Conservation (phyloP, 1,140 invertebrate genomes). For the Drosophila melanica region DNA sequence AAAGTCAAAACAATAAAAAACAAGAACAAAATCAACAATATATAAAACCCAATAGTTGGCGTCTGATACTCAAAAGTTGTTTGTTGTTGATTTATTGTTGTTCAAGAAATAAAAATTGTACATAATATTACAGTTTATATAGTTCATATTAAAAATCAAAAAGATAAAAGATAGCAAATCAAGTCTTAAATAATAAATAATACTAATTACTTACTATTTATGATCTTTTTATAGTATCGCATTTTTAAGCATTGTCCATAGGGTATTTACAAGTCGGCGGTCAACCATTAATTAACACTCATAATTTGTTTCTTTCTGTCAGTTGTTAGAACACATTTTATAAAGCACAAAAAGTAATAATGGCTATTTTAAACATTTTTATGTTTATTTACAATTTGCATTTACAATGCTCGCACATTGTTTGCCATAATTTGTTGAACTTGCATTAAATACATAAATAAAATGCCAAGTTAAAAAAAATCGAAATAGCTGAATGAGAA, state of each 20-base stretch:
- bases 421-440: slow-evolving; percentile 10
- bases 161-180: too few species aligned
- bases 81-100: slow-evolving; percentile 23
- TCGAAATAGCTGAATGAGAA: background rate
- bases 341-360: background rate
- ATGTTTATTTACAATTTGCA: slow-evolving; percentile 24
- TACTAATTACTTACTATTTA: too few species aligned
- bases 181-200: too few species aligned
- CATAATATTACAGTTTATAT: slow-evolving; percentile 1
- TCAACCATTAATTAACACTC: background rate
- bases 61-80: slow-evolving; percentile 17
- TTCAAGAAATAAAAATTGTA: slow-evolving; percentile 5
- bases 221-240: background rate
- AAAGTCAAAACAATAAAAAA: background rate
- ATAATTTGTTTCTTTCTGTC: background rate
- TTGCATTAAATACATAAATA: slow-evolving; percentile 18
- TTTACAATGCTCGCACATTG: slow-evolving; percentile 14
- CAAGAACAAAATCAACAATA: slow-evolving; percentile 1
- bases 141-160: background rate
- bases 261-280: background rate
- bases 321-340: background rate
- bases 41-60: background rate
- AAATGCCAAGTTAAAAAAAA: slow-evolving; percentile 16
- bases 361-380: slow-evolving; percentile 6
- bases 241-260: background rate